These are phyloP conservation scores for Spinus olivaceus DNA, from an alignment of 2,797 vertebrate species.

Conservation along the genomic window DNA sequence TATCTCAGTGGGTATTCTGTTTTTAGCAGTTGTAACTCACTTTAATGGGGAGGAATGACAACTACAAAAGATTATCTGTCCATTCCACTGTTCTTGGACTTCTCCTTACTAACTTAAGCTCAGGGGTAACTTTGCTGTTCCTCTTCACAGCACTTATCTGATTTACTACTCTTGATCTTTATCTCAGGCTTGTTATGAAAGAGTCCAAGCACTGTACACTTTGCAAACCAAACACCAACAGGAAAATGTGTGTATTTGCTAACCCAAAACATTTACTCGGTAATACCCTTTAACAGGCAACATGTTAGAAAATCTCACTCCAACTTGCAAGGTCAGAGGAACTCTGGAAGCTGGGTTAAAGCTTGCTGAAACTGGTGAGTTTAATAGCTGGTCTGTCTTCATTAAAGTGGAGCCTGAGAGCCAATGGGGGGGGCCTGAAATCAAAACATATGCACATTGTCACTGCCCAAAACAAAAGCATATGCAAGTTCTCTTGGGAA, in stretches of 20 bases:
- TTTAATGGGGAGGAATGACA: not conserved
- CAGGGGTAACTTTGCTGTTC: not conserved
- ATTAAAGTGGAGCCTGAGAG: constrained; percentile 28
- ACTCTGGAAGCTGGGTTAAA: not conserved
- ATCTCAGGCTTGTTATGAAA: not conserved
- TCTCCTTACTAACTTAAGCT: not conserved
- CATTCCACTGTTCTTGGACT: not conserved
- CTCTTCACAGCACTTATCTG: not conserved
- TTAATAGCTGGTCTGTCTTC: constrained; percentile 36
- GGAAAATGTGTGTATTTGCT: not conserved
- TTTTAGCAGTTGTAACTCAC: constrained; percentile 4
- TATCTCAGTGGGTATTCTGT: not conserved
- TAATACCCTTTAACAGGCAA: not conserved
- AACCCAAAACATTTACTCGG: not conserved
- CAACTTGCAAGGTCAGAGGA: constrained; percentile 15
- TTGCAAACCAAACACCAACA: not conserved
- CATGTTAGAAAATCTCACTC: not conserved
- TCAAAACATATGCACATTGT: constrained; percentile 62
- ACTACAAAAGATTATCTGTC: not conserved
- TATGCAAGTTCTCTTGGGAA: constrained; percentile 59
- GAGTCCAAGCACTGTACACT: not conserved
- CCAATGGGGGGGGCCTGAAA: constrained; percentile 4
- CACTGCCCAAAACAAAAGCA: constrained; percentile 67
- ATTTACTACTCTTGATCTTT: not conserved
- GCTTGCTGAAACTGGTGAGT: not conserved